A percentile compares a stretch with the other conserved stretches of the same genome.
phyloP scores from a whole-genome alignment of 2,797 vertebrate species.

The Enteromius fasciolatus region DNA sequence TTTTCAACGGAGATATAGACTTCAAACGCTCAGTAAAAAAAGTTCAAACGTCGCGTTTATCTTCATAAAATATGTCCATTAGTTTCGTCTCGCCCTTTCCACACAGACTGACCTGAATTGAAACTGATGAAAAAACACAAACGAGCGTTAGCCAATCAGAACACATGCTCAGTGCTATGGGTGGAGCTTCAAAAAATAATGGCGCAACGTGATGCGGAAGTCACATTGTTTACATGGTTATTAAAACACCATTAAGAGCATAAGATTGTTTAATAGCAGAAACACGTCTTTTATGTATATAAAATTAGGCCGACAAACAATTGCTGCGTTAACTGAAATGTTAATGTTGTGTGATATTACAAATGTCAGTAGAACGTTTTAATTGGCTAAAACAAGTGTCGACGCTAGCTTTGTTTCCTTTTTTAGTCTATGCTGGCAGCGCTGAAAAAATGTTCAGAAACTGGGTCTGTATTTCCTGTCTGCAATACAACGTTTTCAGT shows the following conservation, averaged over 20 bases:
- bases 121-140: conserved; percentile 59
- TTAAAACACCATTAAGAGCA: neutral
- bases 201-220: conserved; percentile 56
- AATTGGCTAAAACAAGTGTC: neutral
- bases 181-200: conserved; percentile 62
- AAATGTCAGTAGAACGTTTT: neutral
- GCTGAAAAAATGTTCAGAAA: neutral
- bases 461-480: neutral
- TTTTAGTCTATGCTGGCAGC: neutral
- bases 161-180: conserved; percentile 38
- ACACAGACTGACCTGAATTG: conserved; percentile 39
- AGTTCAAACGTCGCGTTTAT: too few species aligned
- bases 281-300: neutral
- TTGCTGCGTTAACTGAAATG: neutral
- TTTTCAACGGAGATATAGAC: neutral
- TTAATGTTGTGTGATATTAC: neutral
- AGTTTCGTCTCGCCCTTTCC: neutral
- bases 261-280: neutral
- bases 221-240: conserved; percentile 60
- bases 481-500: neutral
- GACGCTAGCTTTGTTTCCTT: neutral
- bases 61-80: neutral
- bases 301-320: neutral
- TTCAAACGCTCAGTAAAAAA: neutral
- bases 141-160: neutral